Evolutionary conservation across 2,797 vertebrate genomes (phyloP).

Genomic region (Liparis tanakae): DNA sequence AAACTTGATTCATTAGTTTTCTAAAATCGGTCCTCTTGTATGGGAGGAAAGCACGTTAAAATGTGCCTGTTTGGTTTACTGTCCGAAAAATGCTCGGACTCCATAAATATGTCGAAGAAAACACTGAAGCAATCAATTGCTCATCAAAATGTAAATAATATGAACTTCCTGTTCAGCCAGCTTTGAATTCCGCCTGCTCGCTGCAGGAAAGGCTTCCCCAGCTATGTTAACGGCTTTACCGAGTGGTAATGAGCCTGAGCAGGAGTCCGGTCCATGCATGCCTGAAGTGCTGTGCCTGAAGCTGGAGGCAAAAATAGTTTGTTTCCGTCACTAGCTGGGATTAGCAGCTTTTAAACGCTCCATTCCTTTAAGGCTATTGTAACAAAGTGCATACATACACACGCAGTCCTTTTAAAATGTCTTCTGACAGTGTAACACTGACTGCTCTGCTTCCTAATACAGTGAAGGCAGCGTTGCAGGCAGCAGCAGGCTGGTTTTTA

Average conservation of each 20-base stretch:
- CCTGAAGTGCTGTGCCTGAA: slow-evolving; percentile 67
- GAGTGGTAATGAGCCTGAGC: slow-evolving; percentile 73
- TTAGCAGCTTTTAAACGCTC: slow-evolving; percentile 66
- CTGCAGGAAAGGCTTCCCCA: slow-evolving; percentile 39
- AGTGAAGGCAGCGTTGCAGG: slow-evolving; percentile 20
- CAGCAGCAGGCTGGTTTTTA: slow-evolving; percentile 18
- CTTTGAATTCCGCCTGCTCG: slow-evolving; percentile 28
- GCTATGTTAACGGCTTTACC: slow-evolving; percentile 70
- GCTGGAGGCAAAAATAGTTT: slow-evolving; percentile 72
- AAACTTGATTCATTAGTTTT: neutral
- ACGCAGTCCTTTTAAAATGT: slow-evolving; percentile 15
- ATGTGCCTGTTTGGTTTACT: neutral
- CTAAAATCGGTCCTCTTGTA: neutral
- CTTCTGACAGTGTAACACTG: slow-evolving; percentile 3
- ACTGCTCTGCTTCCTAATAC: slow-evolving; percentile 28
- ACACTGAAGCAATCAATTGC: slow-evolving; percentile 15
- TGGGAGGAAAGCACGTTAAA: neutral
- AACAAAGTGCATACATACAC: slow-evolving; percentile 33
- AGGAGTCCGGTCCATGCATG: slow-evolving; percentile 45
- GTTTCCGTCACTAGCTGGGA: slow-evolving; percentile 57
- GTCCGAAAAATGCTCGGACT: neutral
- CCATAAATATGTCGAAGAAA: slow-evolving; percentile 1
- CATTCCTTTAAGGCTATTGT: slow-evolving; percentile 48
- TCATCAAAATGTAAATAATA: slow-evolving; percentile 21
- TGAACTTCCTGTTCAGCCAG: slow-evolving; percentile 23